A percentile compares a stretch with the other conserved stretches of the same genome.
Conservation (phyloP, 53 echinoderm and acorn worm genomes). For the Apostichopus leukothele region DNA sequence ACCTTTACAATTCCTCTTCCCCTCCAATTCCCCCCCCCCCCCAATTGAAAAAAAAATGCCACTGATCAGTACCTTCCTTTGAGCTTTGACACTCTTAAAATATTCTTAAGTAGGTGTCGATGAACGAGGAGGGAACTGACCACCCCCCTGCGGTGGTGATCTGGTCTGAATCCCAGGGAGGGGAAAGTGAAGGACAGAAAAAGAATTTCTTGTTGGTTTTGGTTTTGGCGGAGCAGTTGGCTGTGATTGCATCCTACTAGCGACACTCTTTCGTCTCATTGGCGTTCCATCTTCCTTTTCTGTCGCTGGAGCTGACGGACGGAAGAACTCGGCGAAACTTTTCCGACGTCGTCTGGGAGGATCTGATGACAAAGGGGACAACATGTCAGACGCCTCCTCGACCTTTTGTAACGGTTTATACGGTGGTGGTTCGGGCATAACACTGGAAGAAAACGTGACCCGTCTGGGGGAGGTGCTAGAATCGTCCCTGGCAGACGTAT, state of each 20-base stretch:
- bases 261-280: conserved; percentile 70
- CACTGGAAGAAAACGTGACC: conserved; percentile 17
- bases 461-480: neutral
- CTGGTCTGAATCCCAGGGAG: conserved; percentile 65
- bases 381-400: neutral
- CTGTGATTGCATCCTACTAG: conserved; percentile 56
- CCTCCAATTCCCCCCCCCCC: no score
- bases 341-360: conserved; percentile 61
- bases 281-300: conserved; percentile 43
- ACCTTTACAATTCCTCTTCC: neutral
- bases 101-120: neutral
- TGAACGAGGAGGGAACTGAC: neutral
- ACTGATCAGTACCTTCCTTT: neutral
- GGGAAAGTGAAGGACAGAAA: conserved; percentile 62
- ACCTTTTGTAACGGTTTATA: conserved; percentile 8
- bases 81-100: neutral
- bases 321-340: conserved; percentile 72
- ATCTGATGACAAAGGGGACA: neutral
- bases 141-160: neutral
- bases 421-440: neutral
- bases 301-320: conserved; percentile 46
- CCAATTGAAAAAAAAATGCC: neutral
- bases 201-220: conserved; percentile 52
- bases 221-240: conserved; percentile 41
- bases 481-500: neutral